Evolutionary conservation across 2,113 vertebrate genomes (phyloP).

Genomic region (Oreocharis arfaki): DNA sequence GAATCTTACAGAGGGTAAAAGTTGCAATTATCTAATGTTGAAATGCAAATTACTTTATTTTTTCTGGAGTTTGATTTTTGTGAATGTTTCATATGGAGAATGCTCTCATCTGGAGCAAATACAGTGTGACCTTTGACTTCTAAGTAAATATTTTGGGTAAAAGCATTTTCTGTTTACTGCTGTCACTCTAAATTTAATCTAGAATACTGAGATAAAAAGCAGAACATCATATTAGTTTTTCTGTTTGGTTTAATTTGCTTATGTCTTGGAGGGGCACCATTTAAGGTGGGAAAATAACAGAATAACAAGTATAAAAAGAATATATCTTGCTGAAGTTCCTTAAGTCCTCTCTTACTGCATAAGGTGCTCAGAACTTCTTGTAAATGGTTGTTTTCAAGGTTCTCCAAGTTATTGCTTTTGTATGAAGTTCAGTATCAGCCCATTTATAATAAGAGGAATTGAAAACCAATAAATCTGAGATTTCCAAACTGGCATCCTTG

Average conservation of each 20-base stretch:
- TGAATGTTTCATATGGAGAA: neutral
- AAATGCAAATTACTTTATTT: neutral
- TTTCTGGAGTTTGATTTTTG: neutral
- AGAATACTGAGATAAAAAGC: neutral
- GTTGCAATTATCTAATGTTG: neutral
- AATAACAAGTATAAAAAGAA: neutral
- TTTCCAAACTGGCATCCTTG: neutral
- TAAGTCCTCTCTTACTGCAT: neutral
- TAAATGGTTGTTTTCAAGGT: neutral
- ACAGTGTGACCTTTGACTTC: neutral
- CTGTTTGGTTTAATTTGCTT: neutral
- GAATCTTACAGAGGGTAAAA: neutral
- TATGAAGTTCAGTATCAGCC: neutral
- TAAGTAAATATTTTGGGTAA: neutral
- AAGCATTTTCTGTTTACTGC: neutral
- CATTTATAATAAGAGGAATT: neutral
- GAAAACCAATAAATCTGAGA: neutral
- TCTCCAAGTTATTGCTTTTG: neutral
- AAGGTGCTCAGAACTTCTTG: neutral
- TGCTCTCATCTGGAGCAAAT: neutral
- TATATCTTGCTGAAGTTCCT: neutral
- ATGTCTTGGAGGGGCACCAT: neutral
- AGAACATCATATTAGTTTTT: fast-evolving
- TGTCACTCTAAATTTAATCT: neutral
- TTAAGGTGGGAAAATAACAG: neutral